Evolutionary conservation across 2,113 vertebrate species (phyloP).

Genomic region (Embiotoca jacksoni): DNA sequence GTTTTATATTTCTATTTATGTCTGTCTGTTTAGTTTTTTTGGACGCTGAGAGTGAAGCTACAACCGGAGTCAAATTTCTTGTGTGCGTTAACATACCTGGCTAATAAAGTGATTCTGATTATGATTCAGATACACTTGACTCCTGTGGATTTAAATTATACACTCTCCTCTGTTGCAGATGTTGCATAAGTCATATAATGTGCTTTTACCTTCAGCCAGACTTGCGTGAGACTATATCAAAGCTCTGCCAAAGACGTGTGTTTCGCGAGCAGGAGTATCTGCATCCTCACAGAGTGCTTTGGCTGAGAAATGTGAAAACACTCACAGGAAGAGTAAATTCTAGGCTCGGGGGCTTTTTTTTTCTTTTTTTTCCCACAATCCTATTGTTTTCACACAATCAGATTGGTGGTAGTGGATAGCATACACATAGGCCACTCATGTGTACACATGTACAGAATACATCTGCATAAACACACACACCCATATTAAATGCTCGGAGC

Average conservation of each 20-base stretch:
- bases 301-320: conserved; percentile 84
- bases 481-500: background rate
- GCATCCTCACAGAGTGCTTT: conserved; percentile 74
- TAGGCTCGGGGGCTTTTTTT: conserved; percentile 72
- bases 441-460: conserved; percentile 19
- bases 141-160: background rate
- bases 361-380: conserved; percentile 82
- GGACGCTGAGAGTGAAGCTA: too few species aligned
- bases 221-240: conserved; percentile 47
- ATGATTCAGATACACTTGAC: background rate
- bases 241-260: conserved; percentile 60
- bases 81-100: too few species aligned
- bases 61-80: too few species aligned
- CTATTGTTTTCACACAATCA: conserved; percentile 85
- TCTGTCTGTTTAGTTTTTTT: too few species aligned
- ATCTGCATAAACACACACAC: conserved; percentile 25
- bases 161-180: conserved; percentile 5
- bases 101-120: too few species aligned
- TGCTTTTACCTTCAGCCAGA: conserved; percentile 12
- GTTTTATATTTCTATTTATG: too few species aligned
- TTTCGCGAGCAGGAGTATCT: conserved; percentile 65
- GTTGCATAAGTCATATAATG: conserved; percentile 28
- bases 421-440: conserved; percentile 13
- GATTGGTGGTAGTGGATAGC: background rate
- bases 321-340: conserved; percentile 90